phyloP scores from a whole-genome alignment of 2,797 vertebrate genomes.

The Menidia menidia region DNA sequence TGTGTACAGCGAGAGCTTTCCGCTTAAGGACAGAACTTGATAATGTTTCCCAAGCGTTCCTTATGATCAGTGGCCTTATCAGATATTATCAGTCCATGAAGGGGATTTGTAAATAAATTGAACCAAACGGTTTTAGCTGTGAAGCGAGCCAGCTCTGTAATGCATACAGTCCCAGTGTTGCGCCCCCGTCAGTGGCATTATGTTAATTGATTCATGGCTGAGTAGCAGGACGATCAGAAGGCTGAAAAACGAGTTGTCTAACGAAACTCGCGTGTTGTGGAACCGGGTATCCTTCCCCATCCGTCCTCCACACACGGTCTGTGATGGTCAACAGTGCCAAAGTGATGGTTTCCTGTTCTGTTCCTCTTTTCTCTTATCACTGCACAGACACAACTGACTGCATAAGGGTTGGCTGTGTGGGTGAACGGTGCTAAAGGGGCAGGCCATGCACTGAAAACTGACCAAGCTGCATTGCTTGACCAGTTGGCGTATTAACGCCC shows the following conservation, averaged over 20 bases:
- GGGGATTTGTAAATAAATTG: constrained; percentile 22
- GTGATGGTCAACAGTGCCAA: not conserved
- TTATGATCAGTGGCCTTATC: constrained; percentile 8
- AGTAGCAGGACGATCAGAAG: not conserved
- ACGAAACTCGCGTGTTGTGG: too few relatives aligned
- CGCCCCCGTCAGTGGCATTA: not conserved
- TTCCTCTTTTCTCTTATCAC: too few relatives aligned
- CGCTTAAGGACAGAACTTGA: constrained; percentile 21
- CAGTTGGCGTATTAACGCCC: not conserved
- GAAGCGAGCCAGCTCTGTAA: constrained; percentile 18
- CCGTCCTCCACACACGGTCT: too few relatives aligned
- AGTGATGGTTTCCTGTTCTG: not conserved
- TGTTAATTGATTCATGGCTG: constrained; percentile 8
- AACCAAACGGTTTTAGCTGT: constrained; percentile 25
- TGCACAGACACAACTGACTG: too few relatives aligned
- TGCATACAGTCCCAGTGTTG: constrained; percentile 6
- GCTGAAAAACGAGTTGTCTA: not conserved
- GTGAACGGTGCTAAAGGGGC: not conserved
- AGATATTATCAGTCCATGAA: constrained; percentile 16
- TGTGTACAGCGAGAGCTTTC: not conserved
- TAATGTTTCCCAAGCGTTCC: constrained; percentile 21
- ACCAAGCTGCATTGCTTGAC: not conserved
- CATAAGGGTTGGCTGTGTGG: too few relatives aligned
- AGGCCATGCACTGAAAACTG: not conserved
- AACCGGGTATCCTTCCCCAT: too few relatives aligned